Conservation (phyloP, 2,888 invertebrate species). For the Heliconius hortense region DNA sequence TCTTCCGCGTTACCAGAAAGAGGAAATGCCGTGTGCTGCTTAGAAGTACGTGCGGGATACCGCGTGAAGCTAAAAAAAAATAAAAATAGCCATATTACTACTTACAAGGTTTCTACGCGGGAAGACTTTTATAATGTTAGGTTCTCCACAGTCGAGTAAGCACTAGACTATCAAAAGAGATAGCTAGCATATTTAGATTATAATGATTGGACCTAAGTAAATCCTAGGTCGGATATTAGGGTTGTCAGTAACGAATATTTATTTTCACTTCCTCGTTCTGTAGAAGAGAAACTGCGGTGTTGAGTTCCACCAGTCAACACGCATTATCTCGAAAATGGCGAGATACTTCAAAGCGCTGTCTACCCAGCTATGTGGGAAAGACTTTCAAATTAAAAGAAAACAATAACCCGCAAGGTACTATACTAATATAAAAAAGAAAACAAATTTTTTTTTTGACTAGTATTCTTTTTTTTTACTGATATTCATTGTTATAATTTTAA, state of each 20-base stretch:
- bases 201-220: neutral
- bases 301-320: neutral
- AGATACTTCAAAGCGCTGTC: neutral
- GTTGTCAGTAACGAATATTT: neutral
- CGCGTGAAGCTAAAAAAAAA: neutral
- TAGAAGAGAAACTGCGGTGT: neutral
- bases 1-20: too few species aligned
- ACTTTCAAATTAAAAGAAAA: neutral
- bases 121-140: neutral
- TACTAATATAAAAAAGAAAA: too few species aligned
- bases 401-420: neutral
- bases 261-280: neutral
- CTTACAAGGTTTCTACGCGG: slow-evolving; percentile 6
- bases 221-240: slow-evolving; percentile 3
- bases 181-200: slow-evolving; percentile 10
- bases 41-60: neutral
- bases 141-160: neutral
- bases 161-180: slow-evolving; percentile 14
- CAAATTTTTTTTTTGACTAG: too few species aligned
- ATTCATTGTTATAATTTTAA: too few species aligned
- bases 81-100: too few species aligned
- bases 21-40: too few species aligned
- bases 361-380: neutral
- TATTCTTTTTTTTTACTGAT: too few species aligned
- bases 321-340: neutral